phyloP scores from a whole-genome alignment of 2,113 vertebrate species.

The Irena cyanogastra region DNA sequence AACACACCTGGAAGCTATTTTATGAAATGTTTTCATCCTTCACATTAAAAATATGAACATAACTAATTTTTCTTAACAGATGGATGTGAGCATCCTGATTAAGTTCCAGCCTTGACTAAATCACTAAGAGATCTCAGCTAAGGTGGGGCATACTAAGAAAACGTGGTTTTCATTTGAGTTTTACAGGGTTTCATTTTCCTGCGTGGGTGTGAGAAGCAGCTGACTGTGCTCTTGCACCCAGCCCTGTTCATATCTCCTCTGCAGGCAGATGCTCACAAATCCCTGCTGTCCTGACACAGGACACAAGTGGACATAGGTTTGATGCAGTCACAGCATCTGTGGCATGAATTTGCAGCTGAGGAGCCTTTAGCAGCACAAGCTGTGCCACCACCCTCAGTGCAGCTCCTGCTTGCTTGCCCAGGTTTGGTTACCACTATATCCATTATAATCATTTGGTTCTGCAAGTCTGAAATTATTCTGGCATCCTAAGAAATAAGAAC shows the following conservation, averaged over 20 bases:
- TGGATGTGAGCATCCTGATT: background rate
- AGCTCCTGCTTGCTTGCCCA: background rate
- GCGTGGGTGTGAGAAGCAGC: background rate
- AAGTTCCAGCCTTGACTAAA: background rate
- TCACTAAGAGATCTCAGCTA: background rate
- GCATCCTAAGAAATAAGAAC: background rate
- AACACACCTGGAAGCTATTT: background rate
- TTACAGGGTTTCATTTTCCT: background rate
- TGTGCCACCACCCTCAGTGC: background rate
- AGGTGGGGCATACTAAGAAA: background rate
- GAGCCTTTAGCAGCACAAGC: background rate
- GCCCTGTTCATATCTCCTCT: background rate
- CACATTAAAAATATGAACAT: background rate
- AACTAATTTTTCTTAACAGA: background rate
- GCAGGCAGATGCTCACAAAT: background rate
- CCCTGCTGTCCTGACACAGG: accelerated
- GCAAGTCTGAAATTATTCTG: background rate
- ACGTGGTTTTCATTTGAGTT: background rate
- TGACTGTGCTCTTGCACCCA: accelerated
- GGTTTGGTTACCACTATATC: background rate
- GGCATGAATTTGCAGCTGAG: background rate
- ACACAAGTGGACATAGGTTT: background rate
- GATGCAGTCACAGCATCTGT: background rate
- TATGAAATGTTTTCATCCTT: background rate
- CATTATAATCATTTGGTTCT: background rate